Percentiles rank a stretch among this genome's conserved stretches.
phyloP scores from a whole-genome alignment of 2,797 vertebrate species.

The Darevskia mixta region DNA sequence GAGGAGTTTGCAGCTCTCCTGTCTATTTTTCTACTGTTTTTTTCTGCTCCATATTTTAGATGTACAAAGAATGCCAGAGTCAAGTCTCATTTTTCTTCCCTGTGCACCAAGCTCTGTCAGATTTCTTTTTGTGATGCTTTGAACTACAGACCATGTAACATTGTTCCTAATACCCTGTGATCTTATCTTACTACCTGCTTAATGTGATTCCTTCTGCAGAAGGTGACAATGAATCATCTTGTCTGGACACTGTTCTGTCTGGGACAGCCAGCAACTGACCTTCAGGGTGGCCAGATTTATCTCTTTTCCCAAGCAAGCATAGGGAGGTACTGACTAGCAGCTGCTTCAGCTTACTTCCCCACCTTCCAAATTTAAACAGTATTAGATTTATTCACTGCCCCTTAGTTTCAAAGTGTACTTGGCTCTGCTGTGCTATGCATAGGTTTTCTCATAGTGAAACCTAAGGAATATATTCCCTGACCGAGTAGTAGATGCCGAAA shows the following conservation, averaged over 20 bases:
- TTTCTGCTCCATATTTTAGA: background rate
- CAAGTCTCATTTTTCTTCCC: background rate
- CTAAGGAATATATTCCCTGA: background rate
- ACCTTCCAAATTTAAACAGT: background rate
- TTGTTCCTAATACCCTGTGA: constrained; percentile 9
- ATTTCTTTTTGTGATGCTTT: constrained; percentile 18
- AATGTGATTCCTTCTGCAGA: constrained; percentile 57
- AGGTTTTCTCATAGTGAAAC: background rate
- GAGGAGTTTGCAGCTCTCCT: background rate
- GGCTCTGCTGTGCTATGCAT: background rate
- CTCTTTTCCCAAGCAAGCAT: background rate
- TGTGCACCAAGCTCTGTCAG: background rate
- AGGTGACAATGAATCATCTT: constrained; percentile 63
- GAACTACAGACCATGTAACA: constrained; percentile 7
- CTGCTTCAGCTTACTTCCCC: fast-evolving
- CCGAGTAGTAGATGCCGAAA: no score
- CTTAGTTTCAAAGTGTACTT: background rate
- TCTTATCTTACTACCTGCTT: constrained; percentile 33
- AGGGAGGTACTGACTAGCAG: background rate
- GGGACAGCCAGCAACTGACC: constrained; percentile 63
- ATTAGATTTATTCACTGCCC: background rate
- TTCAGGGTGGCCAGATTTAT: constrained; percentile 66
- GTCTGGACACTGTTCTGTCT: constrained; percentile 56
- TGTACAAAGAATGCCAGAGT: background rate
- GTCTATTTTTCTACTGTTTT: background rate